Percentiles rank a stretch among this genome's conserved stretches.
phyloP scores from a whole-genome alignment of 1,140 invertebrate genomes.

The Limonius californicus region DNA sequence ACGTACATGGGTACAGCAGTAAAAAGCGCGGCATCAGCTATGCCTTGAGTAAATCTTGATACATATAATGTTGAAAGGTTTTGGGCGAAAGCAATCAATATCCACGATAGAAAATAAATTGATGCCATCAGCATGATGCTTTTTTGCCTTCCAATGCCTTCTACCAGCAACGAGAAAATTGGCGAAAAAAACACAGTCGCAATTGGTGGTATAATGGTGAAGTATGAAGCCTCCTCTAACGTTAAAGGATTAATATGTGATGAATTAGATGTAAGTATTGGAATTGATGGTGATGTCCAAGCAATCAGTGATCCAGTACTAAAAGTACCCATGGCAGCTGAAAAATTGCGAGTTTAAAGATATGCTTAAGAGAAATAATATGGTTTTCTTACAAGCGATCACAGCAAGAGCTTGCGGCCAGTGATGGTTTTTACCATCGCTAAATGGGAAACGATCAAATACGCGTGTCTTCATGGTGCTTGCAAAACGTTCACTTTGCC shows the following conservation, averaged over 20 bases:
- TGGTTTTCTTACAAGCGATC: neutral
- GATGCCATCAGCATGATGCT: neutral
- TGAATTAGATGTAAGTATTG: neutral
- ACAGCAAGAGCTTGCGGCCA: neutral
- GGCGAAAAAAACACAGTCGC: neutral
- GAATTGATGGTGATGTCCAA: neutral
- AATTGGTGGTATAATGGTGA: neutral
- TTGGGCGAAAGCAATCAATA: neutral
- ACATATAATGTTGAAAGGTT: neutral
- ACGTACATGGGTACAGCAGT: slow-evolving; percentile 28
- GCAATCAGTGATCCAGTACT: neutral
- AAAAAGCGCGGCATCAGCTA: slow-evolving; percentile 26
- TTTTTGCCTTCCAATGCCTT: slow-evolving; percentile 3
- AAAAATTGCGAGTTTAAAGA: too few species aligned
- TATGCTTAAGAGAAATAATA: neutral
- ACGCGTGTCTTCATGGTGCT: too few species aligned
- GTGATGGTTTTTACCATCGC: too few species aligned
- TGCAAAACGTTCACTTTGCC: too few species aligned
- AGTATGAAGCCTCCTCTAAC: neutral
- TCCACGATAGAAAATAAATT: slow-evolving; percentile 9
- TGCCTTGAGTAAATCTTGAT: slow-evolving; percentile 16
- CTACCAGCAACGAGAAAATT: slow-evolving; percentile 4
- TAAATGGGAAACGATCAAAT: too few species aligned
- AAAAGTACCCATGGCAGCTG: neutral
- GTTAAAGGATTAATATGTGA: neutral